These are phyloP conservation scores for Solea senegalensis DNA, from an alignment of 2,113 vertebrate genomes.

Conservation along the genomic window DNA sequence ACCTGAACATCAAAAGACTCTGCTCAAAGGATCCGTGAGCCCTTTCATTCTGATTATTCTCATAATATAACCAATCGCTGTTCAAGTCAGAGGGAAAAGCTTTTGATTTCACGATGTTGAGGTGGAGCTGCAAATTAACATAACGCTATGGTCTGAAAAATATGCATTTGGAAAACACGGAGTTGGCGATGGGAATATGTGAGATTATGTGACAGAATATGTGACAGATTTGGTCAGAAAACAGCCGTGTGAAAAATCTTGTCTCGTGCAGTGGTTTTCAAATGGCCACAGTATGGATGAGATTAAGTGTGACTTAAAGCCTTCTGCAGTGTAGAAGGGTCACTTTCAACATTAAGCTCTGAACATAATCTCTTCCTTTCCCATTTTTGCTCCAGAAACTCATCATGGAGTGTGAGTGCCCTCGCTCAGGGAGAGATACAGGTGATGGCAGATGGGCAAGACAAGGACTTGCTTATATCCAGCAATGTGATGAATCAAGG, in stretches of 20 bases:
- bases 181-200: conserved; percentile 6
- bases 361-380: conserved; percentile 49
- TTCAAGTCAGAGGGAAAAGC: conserved; percentile 46
- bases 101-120: conserved; percentile 53
- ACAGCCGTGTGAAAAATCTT: conserved; percentile 13
- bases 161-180: conserved; percentile 48
- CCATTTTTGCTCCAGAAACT: conserved; percentile 41
- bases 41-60: conserved; percentile 57
- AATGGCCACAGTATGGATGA: conserved; percentile 34
- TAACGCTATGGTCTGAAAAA: conserved; percentile 15
- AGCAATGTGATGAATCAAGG: conserved; percentile 59
- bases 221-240: conserved; percentile 31
- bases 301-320: conserved; percentile 31
- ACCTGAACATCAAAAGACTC: conserved; percentile 61
- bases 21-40: conserved; percentile 50
- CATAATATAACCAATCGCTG: conserved; percentile 50
- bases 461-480: conserved; percentile 59
- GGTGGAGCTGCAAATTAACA: conserved; percentile 39
- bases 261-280: conserved; percentile 11
- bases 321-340: conserved; percentile 36
- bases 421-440: conserved; percentile 51
- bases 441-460: conserved; percentile 45
- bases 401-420: conserved; percentile 31
- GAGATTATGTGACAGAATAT: background rate
- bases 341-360: conserved; percentile 58